Evolutionary conservation across 2,113 vertebrate species (phyloP).

Genomic region (Thalassarche chlororhynchos): DNA sequence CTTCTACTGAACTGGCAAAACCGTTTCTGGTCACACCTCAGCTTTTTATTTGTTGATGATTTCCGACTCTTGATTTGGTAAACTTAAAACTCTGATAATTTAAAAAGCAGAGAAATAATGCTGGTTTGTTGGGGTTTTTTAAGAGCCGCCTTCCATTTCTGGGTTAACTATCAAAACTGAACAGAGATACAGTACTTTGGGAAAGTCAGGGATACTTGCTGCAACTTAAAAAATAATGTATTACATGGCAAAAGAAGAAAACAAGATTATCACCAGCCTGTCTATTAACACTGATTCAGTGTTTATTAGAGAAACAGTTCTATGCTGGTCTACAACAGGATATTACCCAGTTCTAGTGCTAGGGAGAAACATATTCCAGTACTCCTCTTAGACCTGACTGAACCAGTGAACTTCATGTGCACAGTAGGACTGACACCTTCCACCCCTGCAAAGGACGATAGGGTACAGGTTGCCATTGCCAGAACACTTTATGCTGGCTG

Average conservation of each 20-base stretch:
- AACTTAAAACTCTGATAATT: not conserved
- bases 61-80: not conserved
- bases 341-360: not conserved
- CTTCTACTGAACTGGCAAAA: not conserved
- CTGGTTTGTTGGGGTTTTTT: not conserved
- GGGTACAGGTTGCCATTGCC: not conserved
- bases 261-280: not conserved
- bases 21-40: not conserved
- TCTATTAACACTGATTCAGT: not conserved
- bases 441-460: not conserved
- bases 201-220: not conserved
- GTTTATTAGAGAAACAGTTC: not conserved
- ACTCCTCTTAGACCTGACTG: not conserved
- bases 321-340: not conserved
- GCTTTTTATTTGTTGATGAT: not conserved
- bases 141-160: not conserved
- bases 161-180: not conserved
- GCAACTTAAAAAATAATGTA: not conserved
- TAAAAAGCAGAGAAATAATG: not conserved
- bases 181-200: not conserved
- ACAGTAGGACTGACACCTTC: not conserved
- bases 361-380: not conserved
- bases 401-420: not conserved
- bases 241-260: not conserved
- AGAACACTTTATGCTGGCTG: not conserved